Conservation (phyloP, 2,888 invertebrate genomes). For the Oxystoma pomonae region DNA sequence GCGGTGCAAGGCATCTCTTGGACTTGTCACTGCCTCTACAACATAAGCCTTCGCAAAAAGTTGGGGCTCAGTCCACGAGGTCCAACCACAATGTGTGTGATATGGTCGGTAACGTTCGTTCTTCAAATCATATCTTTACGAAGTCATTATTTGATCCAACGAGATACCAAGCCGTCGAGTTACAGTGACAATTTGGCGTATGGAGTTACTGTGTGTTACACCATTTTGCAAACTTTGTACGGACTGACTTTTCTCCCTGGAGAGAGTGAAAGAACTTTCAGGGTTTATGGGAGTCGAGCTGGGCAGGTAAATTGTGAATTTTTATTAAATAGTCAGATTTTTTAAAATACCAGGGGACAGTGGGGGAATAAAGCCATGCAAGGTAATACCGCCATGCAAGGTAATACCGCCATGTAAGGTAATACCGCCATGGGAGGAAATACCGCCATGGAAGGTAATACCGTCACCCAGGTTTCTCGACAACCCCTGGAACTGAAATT, state of each 20-base stretch:
- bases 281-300: slow-evolving; percentile 34
- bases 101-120: slow-evolving; percentile 66
- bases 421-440: too few species aligned
- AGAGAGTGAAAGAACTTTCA: slow-evolving; percentile 50
- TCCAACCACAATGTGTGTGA: slow-evolving; percentile 61
- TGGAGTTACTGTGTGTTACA: slow-evolving; percentile 58
- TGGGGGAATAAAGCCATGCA: too few species aligned
- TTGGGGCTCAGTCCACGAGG: slow-evolving; percentile 69
- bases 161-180: slow-evolving; percentile 35
- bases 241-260: slow-evolving; percentile 67
- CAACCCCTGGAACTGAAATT: too few species aligned
- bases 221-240: slow-evolving; percentile 66
- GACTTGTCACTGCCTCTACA: slow-evolving; percentile 76
- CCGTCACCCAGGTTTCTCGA: too few species aligned
- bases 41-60: slow-evolving; percentile 62
- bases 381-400: too few species aligned
- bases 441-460: too few species aligned
- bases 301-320: slow-evolving; percentile 34
- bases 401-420: too few species aligned
- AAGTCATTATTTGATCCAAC: slow-evolving; percentile 55
- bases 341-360: too few species aligned
- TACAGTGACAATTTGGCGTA: slow-evolving; percentile 47
- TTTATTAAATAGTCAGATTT: too few species aligned
- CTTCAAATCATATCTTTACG: slow-evolving; percentile 66
- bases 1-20: slow-evolving; percentile 72